Base-by-base conservation (phyloP, 2,888 invertebrate species). In the Lasioglossum vierecki region DNA sequence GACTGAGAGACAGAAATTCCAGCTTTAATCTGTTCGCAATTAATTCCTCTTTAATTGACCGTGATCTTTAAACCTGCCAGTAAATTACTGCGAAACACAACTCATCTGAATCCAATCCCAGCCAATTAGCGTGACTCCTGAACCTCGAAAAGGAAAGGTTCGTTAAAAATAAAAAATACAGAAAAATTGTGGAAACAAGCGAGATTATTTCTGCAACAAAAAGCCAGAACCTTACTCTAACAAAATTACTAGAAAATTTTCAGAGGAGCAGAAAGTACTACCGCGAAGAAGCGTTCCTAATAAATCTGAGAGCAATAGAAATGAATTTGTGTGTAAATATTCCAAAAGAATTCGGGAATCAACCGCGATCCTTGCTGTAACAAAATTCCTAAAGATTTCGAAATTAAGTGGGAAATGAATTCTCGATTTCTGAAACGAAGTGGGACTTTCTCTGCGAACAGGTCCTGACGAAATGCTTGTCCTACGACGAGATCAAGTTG, bases 401-500 rank as follows among this genome's bases (percentile, higher is more conserved):
- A 30, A 8, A 18, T 41, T 1, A 49, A 22, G 18, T 44, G 26
- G n/a, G 35, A 49, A 30, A 30, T 30, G 30, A 30, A 30, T 30
- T 30, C 30, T 30, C 30, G 30, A 4, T 44, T 44, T 11, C 18
- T 35, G 9, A 35, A 66, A 18, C n/a, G 3, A 49, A 22, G 18
- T 44, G 26, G n/a, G 35, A 49, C 30, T 76, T 39, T 57, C 39
- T 0, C 63, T 70, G 4, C 3, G 13, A 53, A 44, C 79, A 94
- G 94, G 84, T 96, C 0, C 92, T 97, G 4, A 95, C 96, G 39
- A 95, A 96, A 88, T 96, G 96, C 86, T 93, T 97, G 41, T 96
- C 96, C 76, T 97, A 97, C 89, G 97, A 97, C 78, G 97, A 97
- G 93, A 95, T 97, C 89, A 97, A 97, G 90, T 88, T 97, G 1